Base-by-base conservation (phyloP, 2,113 vertebrate species). In the Gavialis gangeticus region DNA sequence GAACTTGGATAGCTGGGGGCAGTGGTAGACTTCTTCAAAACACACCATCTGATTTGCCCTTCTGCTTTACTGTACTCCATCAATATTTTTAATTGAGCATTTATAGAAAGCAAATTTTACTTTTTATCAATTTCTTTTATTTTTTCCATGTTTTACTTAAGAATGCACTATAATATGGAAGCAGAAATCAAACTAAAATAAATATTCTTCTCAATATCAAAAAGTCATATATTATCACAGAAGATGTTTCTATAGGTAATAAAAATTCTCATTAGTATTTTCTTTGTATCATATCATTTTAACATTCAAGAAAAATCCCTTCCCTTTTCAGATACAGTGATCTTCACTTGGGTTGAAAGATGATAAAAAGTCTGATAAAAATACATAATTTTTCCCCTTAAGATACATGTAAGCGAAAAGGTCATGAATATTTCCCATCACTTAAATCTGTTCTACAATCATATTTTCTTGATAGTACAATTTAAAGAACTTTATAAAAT, bases 361-460 rank as follows among this genome's bases (percentile, higher is more conserved):
- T 81, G 79, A 73, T 78, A 94, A 93, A 67, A 91, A 88, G 67
- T 71, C 89, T 96, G 83, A 97, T 96, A 96, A 96, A 98, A 97
- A 97, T 88, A 80, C 92, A 96, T 89, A 96, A 71, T 81, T 98
- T 96, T 97, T 94, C 96, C 94, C 88, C 95, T 96, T 71, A 94
- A 95, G 95, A 97, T 95, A 89, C 87, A 73, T 11, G 1, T 59
- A 81, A 96, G 77, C 89, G 83, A 96, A 96, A 96, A 12, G 30
- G 63, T 25, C 96, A 85, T 83, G 87, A 93, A 89, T 95, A 91
- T 94, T 96, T 97, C 94, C 95, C 91, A 96, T 90, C 91, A 90
- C 78, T 95, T 96, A 96, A 82, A 88, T 93, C 84, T 90, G 84
- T 92, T 73, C 89, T 90, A 83, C 85, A 83, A 90, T 96, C 3